Conservation (phyloP, 2,888 invertebrate genomes). For the Andrena flavipes region DNA sequence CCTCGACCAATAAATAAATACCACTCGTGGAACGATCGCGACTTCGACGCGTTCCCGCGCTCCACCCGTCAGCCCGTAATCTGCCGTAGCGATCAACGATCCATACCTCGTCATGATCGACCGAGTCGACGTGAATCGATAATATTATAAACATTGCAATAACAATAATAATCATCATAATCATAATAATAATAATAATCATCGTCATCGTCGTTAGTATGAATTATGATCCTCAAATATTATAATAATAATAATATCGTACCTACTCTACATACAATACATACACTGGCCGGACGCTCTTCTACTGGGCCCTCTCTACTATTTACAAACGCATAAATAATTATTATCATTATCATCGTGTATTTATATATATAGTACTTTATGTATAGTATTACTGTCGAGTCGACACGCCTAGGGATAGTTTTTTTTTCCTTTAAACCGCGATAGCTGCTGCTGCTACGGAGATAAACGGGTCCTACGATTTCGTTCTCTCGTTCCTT, state of each 20-base stretch:
- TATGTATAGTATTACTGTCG: conserved; percentile 71
- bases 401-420: conserved; percentile 68
- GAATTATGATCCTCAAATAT: conserved; percentile 76
- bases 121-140: conserved; percentile 75
- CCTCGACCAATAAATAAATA: conserved; percentile 65
- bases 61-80: conserved; percentile 61
- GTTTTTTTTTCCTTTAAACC: conserved; percentile 51
- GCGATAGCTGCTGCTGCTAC: conserved; percentile 62
- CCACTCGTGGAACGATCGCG: conserved; percentile 59
- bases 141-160: conserved; percentile 83
- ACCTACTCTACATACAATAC: conserved; percentile 85
- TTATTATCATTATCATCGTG: conserved; percentile 77
- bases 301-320: conserved; percentile 81
- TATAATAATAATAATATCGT: conserved; percentile 76
- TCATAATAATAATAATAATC: conserved; percentile 57
- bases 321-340: conserved; percentile 85
- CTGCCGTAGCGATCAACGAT: conserved; percentile 67
- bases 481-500: conserved; percentile 21
- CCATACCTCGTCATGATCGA: conserved; percentile 74
- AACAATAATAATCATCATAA: conserved; percentile 81
- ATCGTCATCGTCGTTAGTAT: conserved; percentile 77
- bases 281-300: conserved; percentile 82
- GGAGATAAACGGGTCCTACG: conserved; percentile 62
- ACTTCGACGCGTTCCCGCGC: conserved; percentile 14
- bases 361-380: conserved; percentile 79